Evolutionary conservation across 1,140 invertebrate genomes (phyloP), one percentile per base, ranked within the genome.

Genomic region (Manduca sexta): DNA sequence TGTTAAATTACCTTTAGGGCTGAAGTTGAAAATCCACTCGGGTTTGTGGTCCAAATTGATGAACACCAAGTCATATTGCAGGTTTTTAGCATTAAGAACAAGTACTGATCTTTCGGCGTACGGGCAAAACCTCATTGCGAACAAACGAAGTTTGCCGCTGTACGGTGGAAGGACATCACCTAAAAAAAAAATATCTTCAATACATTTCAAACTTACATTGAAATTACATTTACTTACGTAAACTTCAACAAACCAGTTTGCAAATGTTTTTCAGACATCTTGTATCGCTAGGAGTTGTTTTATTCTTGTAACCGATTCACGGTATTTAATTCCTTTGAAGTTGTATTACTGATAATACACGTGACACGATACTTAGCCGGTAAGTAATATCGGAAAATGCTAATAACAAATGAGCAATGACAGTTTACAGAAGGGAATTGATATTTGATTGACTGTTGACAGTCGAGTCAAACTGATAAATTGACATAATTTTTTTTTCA

Each of bases 91-190:
- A 57, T 93, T 91, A 12, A 97, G 75, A 1, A 96, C 92, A 11
- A 97, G 87, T 48, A 95, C 89, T 40, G 92, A 90, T 64, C 96
- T 88, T 75, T 97, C 93, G 1, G 94, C 94, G 71, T 93, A 98
- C 0, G 96, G 96, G 75, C 96, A 97, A 77, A 95, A 97, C 61
- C 94, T 88, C 94, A 97, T 97, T 42, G 91, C 95, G 73, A 96
- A 97, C 0, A 97, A 75, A 1, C 95, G 89, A 33, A 96, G 64
- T 69, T 92, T 92, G 4, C 91, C 93, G 47, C 35, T 61, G 41
- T 67, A 75, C 17, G 66, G 45, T 0, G 82, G 82, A 12, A 84
- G 49, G 13, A 56, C 63, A 67, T 85, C 80, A 45, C 82, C 82
- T 85, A 42, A 14, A 62, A 60, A 57, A 38, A 40, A 60, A 56